phyloP scores from a whole-genome alignment of 2,113 vertebrate species.

The Girardinichthys multiradiatus region DNA sequence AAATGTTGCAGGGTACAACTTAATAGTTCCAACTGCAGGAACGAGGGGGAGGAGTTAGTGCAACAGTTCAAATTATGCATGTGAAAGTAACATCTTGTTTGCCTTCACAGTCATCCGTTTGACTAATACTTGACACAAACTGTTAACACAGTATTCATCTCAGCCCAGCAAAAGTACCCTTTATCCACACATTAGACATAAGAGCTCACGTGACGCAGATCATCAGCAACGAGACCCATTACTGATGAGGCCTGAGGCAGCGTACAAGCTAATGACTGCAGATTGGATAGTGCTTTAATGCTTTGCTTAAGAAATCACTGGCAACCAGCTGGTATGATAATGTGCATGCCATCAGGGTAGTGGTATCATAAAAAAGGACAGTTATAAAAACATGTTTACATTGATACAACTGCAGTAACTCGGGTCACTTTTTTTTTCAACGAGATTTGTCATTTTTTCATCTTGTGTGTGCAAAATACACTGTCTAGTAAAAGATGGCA shows the following conservation, averaged over 20 bases:
- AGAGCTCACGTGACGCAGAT: conserved; percentile 67
- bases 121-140: conserved; percentile 53
- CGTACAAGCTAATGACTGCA: conserved; percentile 66
- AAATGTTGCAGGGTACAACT: conserved; percentile 29
- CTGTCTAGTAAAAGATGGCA: conserved; percentile 1
- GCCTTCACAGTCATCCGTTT: conserved; percentile 33
- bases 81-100: conserved; percentile 18
- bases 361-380: conserved; percentile 43
- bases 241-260: conserved; percentile 59
- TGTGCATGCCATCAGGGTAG: conserved; percentile 46
- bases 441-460: conserved; percentile 25
- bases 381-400: conserved; percentile 57
- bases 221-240: conserved; percentile 72
- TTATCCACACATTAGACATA: conserved; percentile 68
- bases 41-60: conserved; percentile 27
- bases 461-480: not conserved
- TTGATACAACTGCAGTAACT: conserved; percentile 39
- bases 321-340: conserved; percentile 56
- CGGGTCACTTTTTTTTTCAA: conserved; percentile 19
- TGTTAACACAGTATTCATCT: conserved; percentile 62
- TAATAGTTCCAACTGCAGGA: conserved; percentile 7
- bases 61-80: conserved; percentile 38
- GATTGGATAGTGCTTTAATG: conserved; percentile 69
- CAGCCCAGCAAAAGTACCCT: conserved; percentile 45
- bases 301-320: conserved; percentile 64